Base-by-base conservation (phyloP, 1,140 invertebrate genomes). In the Pseudomyrmex pallidus region DNA sequence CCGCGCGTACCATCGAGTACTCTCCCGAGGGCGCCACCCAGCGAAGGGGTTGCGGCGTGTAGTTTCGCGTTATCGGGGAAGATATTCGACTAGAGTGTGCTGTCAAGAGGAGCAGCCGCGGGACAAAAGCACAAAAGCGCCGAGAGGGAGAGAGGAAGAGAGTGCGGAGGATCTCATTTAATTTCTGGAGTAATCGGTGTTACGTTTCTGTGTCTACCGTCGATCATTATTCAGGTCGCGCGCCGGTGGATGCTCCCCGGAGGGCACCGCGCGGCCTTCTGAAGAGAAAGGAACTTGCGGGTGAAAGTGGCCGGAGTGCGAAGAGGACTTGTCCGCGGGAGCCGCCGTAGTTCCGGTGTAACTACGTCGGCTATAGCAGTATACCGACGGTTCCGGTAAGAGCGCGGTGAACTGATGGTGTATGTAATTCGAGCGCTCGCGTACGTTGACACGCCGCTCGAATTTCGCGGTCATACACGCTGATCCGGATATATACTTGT, bases 21-120 rank as follows among this genome's bases (percentile, higher is more conserved):
- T 77, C 72, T 72, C 72, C 66, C 80, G 66, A 80, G 76, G 76
- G 66, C 76, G 76, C 76, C 76, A 80, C 76, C 76, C 76, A 68
- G 76, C 66, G 54, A 46, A 48, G 46, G 76, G 76, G 76, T 35
- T 70, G 35, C 54, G 76, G 76, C 64, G 44, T 48, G 76, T 22
- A 63, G 74, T 76, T 76, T 20, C 52, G 35, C 48, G 63, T 78
- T 22, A 13, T 46, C 35, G 52, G 35, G 52, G 17, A 35, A 35
- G 35, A 44, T 35, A 46, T 44, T n/a, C 64, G 35, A 17, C 46
- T 22, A n/a, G 63, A 68, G 64, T 13, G 74, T 78, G 74, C 61
- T 4, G 52, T 54, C 15, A n/a, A 57, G 20, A 52, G 12, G 13
- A 57, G 17, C 17, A 67, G 12, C 15, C 62, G 62, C 12, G 50